phyloP scores from a whole-genome alignment of 2,113 vertebrate species.

The Colistium nudipinnis region DNA sequence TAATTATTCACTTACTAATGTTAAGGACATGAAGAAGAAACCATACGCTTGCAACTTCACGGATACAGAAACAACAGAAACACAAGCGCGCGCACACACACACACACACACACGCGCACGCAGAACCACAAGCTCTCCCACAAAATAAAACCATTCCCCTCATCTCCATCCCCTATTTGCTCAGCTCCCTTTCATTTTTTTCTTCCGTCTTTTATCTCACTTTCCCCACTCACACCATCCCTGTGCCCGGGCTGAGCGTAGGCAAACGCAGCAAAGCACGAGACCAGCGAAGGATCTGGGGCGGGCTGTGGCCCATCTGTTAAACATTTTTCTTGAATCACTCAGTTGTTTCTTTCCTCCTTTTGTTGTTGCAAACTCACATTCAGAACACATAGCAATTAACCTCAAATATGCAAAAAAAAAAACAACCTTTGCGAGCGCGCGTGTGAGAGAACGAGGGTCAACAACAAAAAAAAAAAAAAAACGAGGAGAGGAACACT shows the following conservation, averaged over 20 bases:
- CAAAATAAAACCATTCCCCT: not conserved
- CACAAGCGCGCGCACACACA: slow-evolving; percentile 1
- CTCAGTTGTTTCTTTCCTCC: slow-evolving; percentile 74
- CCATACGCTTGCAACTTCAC: not conserved
- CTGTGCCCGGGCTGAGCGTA: slow-evolving; percentile 9
- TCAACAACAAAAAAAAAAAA: not conserved
- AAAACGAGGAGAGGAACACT: not conserved
- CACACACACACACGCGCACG: not conserved
- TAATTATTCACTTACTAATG: not conserved
- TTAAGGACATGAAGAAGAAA: not conserved
- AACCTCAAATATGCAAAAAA: slow-evolving; percentile 71
- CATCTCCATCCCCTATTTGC: slow-evolving; percentile 33
- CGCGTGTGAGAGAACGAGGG: slow-evolving; percentile 52
- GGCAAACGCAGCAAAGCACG: slow-evolving; percentile 28
- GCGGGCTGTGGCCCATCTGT: slow-evolving; percentile 77
- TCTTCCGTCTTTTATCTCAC: slow-evolving; percentile 1
- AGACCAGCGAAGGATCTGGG: slow-evolving; percentile 65
- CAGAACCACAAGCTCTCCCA: slow-evolving; percentile 6
- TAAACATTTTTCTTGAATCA: slow-evolving; percentile 82
- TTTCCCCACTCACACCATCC: slow-evolving; percentile 31
- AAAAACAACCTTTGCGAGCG: slow-evolving; percentile 53
- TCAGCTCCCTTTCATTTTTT: slow-evolving; percentile 8
- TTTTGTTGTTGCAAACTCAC: slow-evolving; percentile 75
- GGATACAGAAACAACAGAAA: not conserved
- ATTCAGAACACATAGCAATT: slow-evolving; percentile 63